Conservation (phyloP, 2,797 vertebrate species). For the Alexandromys oeconomus region DNA sequence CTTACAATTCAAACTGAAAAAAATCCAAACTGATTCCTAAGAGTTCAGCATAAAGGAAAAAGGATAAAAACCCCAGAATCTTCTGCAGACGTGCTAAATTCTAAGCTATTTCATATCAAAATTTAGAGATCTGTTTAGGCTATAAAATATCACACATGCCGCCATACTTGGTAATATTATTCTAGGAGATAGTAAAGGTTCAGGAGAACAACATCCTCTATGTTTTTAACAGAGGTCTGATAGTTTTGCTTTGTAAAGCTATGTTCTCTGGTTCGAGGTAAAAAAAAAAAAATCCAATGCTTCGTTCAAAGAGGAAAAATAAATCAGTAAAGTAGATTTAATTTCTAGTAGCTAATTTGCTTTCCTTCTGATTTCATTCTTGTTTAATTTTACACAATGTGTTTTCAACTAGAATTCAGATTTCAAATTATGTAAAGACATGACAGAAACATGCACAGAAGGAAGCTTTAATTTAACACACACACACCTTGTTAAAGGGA, state of each 20-base stretch:
- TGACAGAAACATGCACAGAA: background rate
- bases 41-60: background rate
- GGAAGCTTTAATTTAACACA: background rate
- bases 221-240: background rate
- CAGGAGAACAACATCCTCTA: background rate
- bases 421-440: conserved; percentile 27
- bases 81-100: background rate
- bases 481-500: background rate
- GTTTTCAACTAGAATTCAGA: conserved; percentile 34
- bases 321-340: conserved; percentile 29
- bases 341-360: conserved; percentile 17
- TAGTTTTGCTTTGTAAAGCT: background rate
- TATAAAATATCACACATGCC: background rate
- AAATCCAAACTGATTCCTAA: conserved; percentile 38
- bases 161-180: background rate
- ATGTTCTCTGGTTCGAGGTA: background rate
- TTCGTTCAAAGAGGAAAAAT: conserved; percentile 40
- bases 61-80: background rate
- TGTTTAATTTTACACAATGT: background rate
- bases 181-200: background rate
- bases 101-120: background rate
- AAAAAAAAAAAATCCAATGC: background rate
- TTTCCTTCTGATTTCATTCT: conserved; percentile 31
- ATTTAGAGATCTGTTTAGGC: conserved; percentile 1
- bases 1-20: background rate